Conservation (phyloP, 2,797 vertebrate genomes). For the Syndactyla subalaris region DNA sequence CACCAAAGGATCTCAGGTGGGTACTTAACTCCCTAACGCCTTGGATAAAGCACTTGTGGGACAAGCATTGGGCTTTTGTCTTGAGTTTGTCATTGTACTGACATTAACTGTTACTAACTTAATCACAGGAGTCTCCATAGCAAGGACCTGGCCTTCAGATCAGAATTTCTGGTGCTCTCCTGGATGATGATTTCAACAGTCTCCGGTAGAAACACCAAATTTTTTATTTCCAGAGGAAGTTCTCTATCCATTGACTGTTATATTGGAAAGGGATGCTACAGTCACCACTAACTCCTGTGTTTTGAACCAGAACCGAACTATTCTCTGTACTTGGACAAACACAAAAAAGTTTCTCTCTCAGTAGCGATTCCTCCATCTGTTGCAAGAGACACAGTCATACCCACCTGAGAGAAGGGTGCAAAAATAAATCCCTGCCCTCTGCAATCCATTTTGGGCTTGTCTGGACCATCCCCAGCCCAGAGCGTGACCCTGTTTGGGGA, state of each 20-base stretch:
- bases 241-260: neutral
- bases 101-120: neutral
- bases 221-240: neutral
- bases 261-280: rapidly evolving
- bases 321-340: rapidly evolving
- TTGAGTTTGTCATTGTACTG: rapidly evolving
- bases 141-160: neutral
- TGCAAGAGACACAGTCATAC: rapidly evolving
- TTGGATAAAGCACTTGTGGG: neutral
- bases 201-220: neutral
- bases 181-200: neutral
- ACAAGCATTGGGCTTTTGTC: neutral
- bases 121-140: neutral
- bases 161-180: neutral
- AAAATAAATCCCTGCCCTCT: neutral
- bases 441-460: neutral
- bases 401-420: neutral
- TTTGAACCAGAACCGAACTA: neutral
- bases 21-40: neutral
- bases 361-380: rapidly evolving
- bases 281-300: neutral
- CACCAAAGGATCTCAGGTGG: neutral
- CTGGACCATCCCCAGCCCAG: too few species aligned
- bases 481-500: neutral
- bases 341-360: neutral